phyloP scores from a whole-genome alignment of 2,888 invertebrate genomes.

The Caenorhabditis afra region DNA sequence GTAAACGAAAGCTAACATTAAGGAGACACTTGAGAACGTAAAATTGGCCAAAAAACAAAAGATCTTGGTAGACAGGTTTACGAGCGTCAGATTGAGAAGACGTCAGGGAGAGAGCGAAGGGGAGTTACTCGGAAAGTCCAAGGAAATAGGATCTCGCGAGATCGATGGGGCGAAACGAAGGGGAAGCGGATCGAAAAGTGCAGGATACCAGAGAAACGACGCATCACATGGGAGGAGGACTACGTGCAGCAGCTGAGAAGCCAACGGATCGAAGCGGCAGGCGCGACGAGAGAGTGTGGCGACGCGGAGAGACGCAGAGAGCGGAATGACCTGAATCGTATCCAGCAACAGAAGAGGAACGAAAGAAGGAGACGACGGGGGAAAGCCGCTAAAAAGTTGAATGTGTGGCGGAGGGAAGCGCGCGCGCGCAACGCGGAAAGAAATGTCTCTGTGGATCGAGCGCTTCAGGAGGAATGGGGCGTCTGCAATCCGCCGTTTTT shows the following conservation, averaged over 20 bases:
- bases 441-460: slow-evolving; percentile 7
- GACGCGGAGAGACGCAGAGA: slow-evolving; percentile 27
- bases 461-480: too few relatives aligned
- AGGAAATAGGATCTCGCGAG: slow-evolving; percentile 3
- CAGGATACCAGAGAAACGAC: slow-evolving; percentile 20
- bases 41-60: slow-evolving; percentile 25
- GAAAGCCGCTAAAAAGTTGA: slow-evolving; percentile 44
- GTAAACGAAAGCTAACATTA: background rate
- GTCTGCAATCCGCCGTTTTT: background rate
- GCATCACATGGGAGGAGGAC: slow-evolving; percentile 7
- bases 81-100: background rate
- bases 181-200: slow-evolving; percentile 19
- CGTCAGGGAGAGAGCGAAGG: too few relatives aligned
- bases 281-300: slow-evolving; percentile 15
- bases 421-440: background rate
- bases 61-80: slow-evolving; percentile 23
- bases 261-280: slow-evolving; percentile 30
- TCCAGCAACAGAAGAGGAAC: slow-evolving; percentile 35
- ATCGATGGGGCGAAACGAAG: background rate
- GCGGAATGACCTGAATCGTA: slow-evolving; percentile 56
- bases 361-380: slow-evolving; percentile 4
- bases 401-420: slow-evolving; percentile 19
- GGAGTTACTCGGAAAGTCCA: background rate
- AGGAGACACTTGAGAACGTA: slow-evolving; percentile 14
- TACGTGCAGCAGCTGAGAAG: slow-evolving; percentile 57